Base-by-base conservation (phyloP, 2,797 vertebrate species). In the Sardinella longiceps region DNA sequence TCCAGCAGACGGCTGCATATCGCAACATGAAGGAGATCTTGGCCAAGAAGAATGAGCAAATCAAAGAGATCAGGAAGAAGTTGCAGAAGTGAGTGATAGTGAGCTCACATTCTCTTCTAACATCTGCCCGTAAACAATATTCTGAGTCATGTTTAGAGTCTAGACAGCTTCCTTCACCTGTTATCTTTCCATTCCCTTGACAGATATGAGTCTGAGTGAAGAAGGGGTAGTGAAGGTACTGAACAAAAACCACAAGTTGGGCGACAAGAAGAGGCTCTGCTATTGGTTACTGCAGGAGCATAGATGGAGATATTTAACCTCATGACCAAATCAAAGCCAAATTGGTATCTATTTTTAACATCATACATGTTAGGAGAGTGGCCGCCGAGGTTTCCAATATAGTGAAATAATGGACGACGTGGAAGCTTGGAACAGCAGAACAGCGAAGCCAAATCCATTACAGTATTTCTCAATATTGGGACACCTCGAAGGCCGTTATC, bases 21-120 rank as follows among this genome's bases (percentile, higher is more conserved):
- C 96, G 97, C 86, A 99, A 97, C 93, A 97, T 99, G 97, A 99
- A 99, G 88, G 98, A 99, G 90, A 99, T 99, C 85, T 96, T 99
- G 1, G 95, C 94, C 56, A 99, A 97, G 93, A 99, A 99, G 94
- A 99, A 99, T 0, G 97, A 99, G 30, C 98, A 97, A 91, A 98
- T 99, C 89, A 98, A 97, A 92, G 98, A 99, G 0, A 94, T 99
- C 37, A 95, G 98, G 77, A 97, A 95, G 92, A 95, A 93, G 87
- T 90, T 99, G 89, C 95, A 96, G 83, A 97, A 96, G 98, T 98
- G 90, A 94, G 94, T 66, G 37, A 0, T 43, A 33, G 37, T n/a
- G n/a, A 39, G 9, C 5, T 7, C 66, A 74, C 33, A 43, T n/a
- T n/a, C 51, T 23, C 15, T 53, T 23, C 23, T 60, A 6, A 60